Conservation (phyloP, 1,140 invertebrate species). For the Whitmania pigra region DNA sequence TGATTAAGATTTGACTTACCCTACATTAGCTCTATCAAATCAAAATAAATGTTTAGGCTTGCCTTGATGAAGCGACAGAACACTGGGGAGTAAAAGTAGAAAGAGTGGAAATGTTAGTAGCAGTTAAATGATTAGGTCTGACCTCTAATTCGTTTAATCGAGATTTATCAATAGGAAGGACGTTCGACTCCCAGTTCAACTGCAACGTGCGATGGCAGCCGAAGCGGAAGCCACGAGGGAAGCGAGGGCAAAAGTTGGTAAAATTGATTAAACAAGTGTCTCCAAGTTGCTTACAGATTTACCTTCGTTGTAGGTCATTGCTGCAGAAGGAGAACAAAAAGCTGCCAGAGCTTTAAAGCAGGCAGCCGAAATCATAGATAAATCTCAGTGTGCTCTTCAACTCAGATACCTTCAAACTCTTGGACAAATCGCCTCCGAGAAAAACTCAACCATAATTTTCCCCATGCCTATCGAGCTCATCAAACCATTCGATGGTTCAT, state of each 20-base stretch:
- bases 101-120: slow-evolving; percentile 75
- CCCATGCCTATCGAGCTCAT: slow-evolving; percentile 8
- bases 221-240: slow-evolving; percentile 35
- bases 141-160: neutral
- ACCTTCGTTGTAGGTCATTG: slow-evolving; percentile 27
- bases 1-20: neutral
- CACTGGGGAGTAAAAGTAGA: slow-evolving; percentile 93
- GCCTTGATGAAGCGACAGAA: slow-evolving; percentile 77
- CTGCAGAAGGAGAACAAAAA: slow-evolving; percentile 34
- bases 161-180: slow-evolving; percentile 22
- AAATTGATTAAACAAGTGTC: neutral
- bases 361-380: slow-evolving; percentile 66
- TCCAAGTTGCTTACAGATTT: neutral
- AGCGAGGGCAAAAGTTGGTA: slow-evolving; percentile 31
- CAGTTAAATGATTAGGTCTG: neutral
- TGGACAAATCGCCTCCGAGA: slow-evolving; percentile 1
- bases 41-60: slow-evolving; percentile 24
- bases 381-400: slow-evolving; percentile 17
- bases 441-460: slow-evolving; percentile 5
- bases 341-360: slow-evolving; percentile 70
- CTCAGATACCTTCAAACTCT: slow-evolving; percentile 21
- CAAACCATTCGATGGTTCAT: slow-evolving; percentile 1
- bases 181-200: slow-evolving; percentile 26
- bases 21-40: neutral
- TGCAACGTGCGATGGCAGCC: slow-evolving; percentile 32